Conservation (phyloP, 2,113 vertebrate species). For the Muntiacus reevesi region DNA sequence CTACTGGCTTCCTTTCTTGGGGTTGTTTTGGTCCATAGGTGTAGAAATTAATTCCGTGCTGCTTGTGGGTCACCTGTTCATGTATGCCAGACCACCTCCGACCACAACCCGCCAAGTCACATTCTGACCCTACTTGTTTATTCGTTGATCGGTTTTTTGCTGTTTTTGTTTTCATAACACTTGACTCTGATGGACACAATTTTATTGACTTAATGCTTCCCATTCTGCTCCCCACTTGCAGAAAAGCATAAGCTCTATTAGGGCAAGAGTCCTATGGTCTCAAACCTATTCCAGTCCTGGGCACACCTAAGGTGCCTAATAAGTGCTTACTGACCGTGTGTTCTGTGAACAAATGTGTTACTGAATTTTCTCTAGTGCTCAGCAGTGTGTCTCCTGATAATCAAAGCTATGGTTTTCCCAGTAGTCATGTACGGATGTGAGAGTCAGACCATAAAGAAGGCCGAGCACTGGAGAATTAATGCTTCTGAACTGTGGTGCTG, state of each 20-base stretch:
- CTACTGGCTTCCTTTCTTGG: rapidly evolving
- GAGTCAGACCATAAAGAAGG: background rate
- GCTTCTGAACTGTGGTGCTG: background rate
- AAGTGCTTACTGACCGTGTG: background rate
- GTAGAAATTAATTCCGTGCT: rapidly evolving
- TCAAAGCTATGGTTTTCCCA: background rate
- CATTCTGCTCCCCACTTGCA: rapidly evolving
- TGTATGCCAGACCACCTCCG: no score
- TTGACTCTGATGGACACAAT: background rate
- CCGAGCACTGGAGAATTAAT: background rate
- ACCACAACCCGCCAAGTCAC: rapidly evolving
- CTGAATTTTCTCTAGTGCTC: background rate
- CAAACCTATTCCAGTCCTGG: no score
- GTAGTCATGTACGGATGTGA: background rate
- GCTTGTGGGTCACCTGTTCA: rapidly evolving
- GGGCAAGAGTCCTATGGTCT: background rate
- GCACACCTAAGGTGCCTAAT: background rate
- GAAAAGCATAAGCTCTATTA: background rate
- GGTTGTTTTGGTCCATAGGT: rapidly evolving
- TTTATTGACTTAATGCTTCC: no score
- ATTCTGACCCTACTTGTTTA: background rate
- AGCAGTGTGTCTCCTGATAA: rapidly evolving
- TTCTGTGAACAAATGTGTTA: no score
- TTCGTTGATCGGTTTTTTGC: background rate
- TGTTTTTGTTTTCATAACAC: background rate